Evolutionary conservation across 2,888 invertebrate species (phyloP).

Genomic region (Rhimphoctona megacephalus): DNA sequence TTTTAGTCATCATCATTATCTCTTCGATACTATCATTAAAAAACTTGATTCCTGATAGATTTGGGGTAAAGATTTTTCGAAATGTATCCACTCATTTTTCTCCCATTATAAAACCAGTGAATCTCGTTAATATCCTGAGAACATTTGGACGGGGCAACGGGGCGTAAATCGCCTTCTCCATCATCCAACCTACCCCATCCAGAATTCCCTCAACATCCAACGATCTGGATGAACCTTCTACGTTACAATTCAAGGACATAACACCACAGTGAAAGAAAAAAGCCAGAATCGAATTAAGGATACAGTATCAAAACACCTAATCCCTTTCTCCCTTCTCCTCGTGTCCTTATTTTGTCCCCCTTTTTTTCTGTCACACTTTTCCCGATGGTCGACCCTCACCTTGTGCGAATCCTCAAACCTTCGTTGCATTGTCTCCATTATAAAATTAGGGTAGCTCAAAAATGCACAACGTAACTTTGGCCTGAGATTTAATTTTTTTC

Average conservation of each 20-base stretch:
- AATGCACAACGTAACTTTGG: constrained; percentile 25
- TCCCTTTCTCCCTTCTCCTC: constrained; percentile 39
- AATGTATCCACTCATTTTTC: not conserved
- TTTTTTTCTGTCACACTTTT: constrained; percentile 33
- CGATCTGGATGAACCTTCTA: constrained; percentile 48
- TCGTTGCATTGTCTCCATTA: constrained; percentile 39
- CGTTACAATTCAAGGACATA: constrained; percentile 29
- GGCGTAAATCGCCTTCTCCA: constrained; percentile 7
- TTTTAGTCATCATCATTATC: not conserved
- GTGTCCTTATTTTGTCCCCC: not conserved
- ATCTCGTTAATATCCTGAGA: constrained; percentile 1
- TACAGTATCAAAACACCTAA: constrained; percentile 67
- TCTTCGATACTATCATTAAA: not conserved
- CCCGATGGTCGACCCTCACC: constrained; percentile 9
- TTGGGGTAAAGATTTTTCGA: not conserved
- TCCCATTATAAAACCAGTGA: not conserved
- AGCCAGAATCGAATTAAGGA: constrained; percentile 67
- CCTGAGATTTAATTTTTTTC: constrained; percentile 3
- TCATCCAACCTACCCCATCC: not conserved
- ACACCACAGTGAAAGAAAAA: constrained; percentile 42
- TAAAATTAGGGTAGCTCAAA: constrained; percentile 40
- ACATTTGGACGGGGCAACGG: not conserved
- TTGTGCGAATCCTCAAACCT: constrained; percentile 48
- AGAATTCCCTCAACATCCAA: not conserved
- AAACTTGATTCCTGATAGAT: not conserved